Evolutionary conservation across 2,113 vertebrate species (phyloP).

Genomic region (Caranx melampygus): DNA sequence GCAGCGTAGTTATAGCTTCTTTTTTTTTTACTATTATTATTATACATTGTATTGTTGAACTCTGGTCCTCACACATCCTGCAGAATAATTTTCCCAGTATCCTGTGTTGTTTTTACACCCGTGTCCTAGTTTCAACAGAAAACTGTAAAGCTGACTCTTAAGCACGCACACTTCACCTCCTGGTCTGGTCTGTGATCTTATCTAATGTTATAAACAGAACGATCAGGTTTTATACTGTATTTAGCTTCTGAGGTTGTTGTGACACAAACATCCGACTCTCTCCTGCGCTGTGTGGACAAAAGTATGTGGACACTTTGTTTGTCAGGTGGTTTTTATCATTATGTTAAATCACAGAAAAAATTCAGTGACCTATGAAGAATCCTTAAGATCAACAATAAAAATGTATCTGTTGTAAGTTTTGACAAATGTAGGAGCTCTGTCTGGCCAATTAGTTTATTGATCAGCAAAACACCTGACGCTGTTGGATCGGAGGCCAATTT

Average conservation of each 20-base stretch:
- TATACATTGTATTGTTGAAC: conserved; percentile 10
- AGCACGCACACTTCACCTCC: not conserved
- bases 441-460: too few species aligned
- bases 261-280: not conserved
- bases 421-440: too few species aligned
- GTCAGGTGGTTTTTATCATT: too few species aligned
- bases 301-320: conserved; percentile 11
- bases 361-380: too few species aligned
- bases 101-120: conserved; percentile 39
- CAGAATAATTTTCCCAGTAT: conserved; percentile 23
- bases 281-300: conserved; percentile 2
- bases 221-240: not conserved
- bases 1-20: conserved; percentile 6
- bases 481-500: not conserved
- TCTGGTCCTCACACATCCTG: conserved; percentile 5
- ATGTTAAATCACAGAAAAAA: too few species aligned
- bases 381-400: too few species aligned
- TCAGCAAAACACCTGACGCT: too few species aligned
- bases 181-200: conserved; percentile 1
- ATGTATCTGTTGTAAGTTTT: too few species aligned
- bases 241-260: not conserved
- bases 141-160: conserved; percentile 39
- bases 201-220: not conserved
- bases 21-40: not conserved
- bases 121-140: conserved; percentile 20